Conservation (phyloP, 2,888 invertebrate species). For the Molorchus minor region DNA sequence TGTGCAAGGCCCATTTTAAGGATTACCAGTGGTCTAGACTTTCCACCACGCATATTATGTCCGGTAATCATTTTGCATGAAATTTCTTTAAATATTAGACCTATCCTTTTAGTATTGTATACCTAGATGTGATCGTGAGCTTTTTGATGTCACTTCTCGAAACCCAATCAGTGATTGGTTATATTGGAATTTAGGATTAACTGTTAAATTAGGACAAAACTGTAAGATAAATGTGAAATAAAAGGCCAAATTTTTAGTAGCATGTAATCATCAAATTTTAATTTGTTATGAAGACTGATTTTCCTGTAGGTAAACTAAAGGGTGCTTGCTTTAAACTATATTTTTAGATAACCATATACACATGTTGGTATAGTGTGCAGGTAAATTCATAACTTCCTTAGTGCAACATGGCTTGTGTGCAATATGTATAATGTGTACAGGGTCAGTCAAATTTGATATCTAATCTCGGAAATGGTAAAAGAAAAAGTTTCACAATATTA, state of each 20-base stretch:
- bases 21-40: slow-evolving; percentile 57
- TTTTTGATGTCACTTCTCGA: too few species aligned
- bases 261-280: slow-evolving; percentile 10
- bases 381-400: too few species aligned
- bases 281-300: slow-evolving; percentile 36
- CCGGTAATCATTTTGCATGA: slow-evolving; percentile 39
- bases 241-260: slow-evolving; percentile 8
- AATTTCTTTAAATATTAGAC: not conserved
- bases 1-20: slow-evolving; percentile 66
- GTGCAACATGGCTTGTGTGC: too few species aligned
- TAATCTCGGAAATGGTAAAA: too few species aligned
- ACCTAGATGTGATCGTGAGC: too few species aligned
- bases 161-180: too few species aligned
- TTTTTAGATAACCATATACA: not conserved
- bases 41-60: slow-evolving; percentile 38
- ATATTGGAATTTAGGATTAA: slow-evolving; percentile 18
- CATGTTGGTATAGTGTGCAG: not conserved
- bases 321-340: not conserved
- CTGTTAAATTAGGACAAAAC: not conserved
- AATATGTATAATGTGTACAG: too few species aligned
- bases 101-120: slow-evolving; percentile 6
- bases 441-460: too few species aligned
- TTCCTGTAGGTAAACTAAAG: slow-evolving; percentile 25
- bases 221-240: not conserved
- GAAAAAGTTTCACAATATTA: too few species aligned